These are phyloP conservation scores for Orius insidiosus DNA, from an alignment of 1,140 invertebrate genomes.

Conservation along the genomic window DNA sequence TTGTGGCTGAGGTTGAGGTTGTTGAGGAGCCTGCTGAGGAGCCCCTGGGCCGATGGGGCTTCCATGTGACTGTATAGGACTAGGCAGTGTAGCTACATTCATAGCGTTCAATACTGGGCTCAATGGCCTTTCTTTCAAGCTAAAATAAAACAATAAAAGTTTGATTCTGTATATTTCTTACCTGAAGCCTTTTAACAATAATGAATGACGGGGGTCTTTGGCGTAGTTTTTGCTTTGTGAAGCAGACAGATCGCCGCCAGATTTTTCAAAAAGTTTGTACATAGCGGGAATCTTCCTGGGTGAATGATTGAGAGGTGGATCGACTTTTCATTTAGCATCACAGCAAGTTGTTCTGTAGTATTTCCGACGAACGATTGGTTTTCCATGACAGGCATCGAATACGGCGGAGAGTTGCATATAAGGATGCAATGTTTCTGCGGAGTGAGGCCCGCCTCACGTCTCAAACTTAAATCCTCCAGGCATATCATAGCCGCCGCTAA, in stretches of 20 bases:
- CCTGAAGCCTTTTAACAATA: conserved; percentile 57
- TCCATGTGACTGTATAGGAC: conserved; percentile 37
- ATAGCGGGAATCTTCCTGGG: conserved; percentile 70
- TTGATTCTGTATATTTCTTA: no score
- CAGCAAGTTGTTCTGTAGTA: conserved; percentile 55
- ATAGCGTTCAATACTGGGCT: conserved; percentile 37
- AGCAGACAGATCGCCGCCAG: conserved; percentile 61
- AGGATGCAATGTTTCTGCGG: conserved; percentile 67
- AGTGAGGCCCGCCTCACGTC: conserved; percentile 35
- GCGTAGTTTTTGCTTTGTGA: conserved; percentile 79
- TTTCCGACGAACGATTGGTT: conserved; percentile 50
- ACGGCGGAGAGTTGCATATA: conserved; percentile 85
- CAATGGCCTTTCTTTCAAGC: conserved; percentile 61
- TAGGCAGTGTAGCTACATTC: conserved; percentile 26
- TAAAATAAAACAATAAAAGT: conserved; percentile 24
- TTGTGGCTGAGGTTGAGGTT: conserved; percentile 13
- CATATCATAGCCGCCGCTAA: conserved; percentile 69
- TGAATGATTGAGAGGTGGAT: conserved; percentile 59
- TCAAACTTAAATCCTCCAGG: conserved; percentile 67
- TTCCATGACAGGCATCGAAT: conserved; percentile 68
- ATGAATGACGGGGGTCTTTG: conserved; percentile 68
- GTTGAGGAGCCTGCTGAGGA: conserved; percentile 16
- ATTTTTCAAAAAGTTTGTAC: conserved; percentile 62
- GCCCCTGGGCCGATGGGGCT: conserved; percentile 23
- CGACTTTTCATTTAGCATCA: conserved; percentile 47